These are phyloP conservation scores for Agonum fuliginosum DNA, from an alignment of 2,888 invertebrate species.

Conservation along the genomic window DNA sequence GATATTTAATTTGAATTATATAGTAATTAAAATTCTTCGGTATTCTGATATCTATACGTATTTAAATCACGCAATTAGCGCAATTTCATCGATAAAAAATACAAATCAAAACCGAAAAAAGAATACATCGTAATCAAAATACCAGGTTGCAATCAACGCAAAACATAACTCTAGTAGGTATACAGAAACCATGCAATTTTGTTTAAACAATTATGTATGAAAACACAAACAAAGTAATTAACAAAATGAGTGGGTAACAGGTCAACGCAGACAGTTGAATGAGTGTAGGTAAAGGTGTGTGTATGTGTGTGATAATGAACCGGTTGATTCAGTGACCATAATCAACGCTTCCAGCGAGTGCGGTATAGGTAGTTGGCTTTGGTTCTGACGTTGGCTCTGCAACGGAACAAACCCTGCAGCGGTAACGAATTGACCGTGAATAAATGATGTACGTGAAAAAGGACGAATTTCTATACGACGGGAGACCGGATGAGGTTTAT, in stretches of 20 bases:
- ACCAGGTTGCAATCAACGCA: background rate
- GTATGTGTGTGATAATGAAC: background rate
- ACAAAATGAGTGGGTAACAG: background rate
- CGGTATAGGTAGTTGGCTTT: too few relatives aligned
- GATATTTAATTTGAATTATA: background rate
- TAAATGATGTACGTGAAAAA: background rate
- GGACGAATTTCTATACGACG: background rate
- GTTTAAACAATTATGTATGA: background rate
- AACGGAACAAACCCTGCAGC: too few relatives aligned
- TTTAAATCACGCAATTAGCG: background rate
- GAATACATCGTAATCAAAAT: background rate
- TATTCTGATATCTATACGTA: background rate
- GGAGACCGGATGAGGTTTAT: background rate
- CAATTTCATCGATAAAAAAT: background rate
- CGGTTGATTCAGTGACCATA: constrained; percentile 1
- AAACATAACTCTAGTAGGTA: background rate
- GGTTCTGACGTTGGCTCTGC: too few relatives aligned
- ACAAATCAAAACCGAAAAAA: background rate
- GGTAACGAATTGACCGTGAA: background rate
- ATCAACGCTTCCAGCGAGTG: constrained; percentile 6
- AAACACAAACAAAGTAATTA: constrained; percentile 12
- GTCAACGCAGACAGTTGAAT: background rate
- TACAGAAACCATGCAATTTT: background rate
- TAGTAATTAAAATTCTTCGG: background rate
- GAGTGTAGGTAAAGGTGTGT: too few relatives aligned